Base-by-base conservation (phyloP, 2,113 vertebrate species). In the Actinemys pallida region DNA sequence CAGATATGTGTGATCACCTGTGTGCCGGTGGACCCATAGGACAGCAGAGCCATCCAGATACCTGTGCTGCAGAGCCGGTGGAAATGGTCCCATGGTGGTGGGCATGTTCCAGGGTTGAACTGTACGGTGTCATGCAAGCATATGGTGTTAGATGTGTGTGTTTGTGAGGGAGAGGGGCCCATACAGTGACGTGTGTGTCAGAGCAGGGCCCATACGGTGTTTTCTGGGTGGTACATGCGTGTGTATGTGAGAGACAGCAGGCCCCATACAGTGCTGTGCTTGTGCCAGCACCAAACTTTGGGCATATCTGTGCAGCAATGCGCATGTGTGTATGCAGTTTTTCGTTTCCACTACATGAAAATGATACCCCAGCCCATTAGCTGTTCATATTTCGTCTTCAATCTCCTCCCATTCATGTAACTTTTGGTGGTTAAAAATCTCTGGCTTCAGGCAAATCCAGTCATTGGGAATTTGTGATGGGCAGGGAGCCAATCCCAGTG, bases 241-340 rank as follows among this genome's bases (percentile, higher is more conserved):
- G 96, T 88, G 95, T 25, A 83, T 65, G 93, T 95, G 91, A 94
- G 93, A 97, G 95, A 96, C 96, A 97, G 96, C 89, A 93, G 89
- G 95, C 92, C 94, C 85, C 95, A 86, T 22, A 27, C 24, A 27
- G 42, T 45, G 39, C 10, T 45, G 72, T 24, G 75, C 22, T 76
- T 76, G 11, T 78, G 42, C 22, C 75, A 47, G 42, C 25, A 20
- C 25, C 39, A 27, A 14, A 6, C 45, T 45, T 14, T 45, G 75
- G 24, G 22, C 47, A 27, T 29, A 47, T 12, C 42, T 47, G 42
- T 24, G 10, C 42, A 29, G 75, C 75, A 47, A 14, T 27, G 25
- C 0, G 12, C 42, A 78, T 78, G 42, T 47, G 65, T 19, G n/a
- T 5, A n/a, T 20, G 19, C 65, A 39, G 65, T 10, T 22, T 39